Evolutionary conservation across 2,113 vertebrate genomes (phyloP).

Genomic region (Rhombomys opimus): DNA sequence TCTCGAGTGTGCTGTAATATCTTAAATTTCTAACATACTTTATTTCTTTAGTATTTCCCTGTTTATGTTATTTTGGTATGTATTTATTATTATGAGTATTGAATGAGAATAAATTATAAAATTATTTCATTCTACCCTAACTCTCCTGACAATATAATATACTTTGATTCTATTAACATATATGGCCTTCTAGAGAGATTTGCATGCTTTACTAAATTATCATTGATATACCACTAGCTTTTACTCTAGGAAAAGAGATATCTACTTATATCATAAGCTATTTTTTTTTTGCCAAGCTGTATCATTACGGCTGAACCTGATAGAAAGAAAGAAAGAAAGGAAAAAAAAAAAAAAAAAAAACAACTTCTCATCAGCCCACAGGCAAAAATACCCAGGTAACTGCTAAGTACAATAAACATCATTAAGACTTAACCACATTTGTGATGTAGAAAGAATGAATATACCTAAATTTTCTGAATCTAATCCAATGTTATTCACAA

Average conservation of each 20-base stretch:
- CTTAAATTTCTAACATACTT: constrained; percentile 1
- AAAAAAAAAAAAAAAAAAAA: too few species aligned
- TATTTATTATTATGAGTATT: neutral
- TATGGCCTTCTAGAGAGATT: neutral
- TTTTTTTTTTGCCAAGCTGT: constrained; percentile 6
- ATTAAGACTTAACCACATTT: constrained; percentile 33
- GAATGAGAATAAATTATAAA: constrained; percentile 51
- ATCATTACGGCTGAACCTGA: neutral
- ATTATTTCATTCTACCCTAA: neutral
- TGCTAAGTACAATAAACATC: constrained; percentile 42
- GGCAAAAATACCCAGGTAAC: neutral
- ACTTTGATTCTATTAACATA: neutral
- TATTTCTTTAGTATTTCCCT: constrained; percentile 24
- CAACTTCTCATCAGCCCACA: neutral
- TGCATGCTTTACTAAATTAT: constrained; percentile 5
- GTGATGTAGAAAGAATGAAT: neutral
- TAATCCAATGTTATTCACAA: neutral
- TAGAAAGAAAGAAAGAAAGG: neutral
- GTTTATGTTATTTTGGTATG: neutral
- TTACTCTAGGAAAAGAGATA: neutral
- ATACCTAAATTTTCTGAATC: constrained; percentile 19
- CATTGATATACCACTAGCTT: neutral
- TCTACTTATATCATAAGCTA: neutral
- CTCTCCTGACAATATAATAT: neutral
- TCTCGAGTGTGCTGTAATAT: neutral